Evolutionary conservation across 2,113 vertebrate species (phyloP).

Genomic region (western clawed frog (Xenopus tropicalis)): DNA sequence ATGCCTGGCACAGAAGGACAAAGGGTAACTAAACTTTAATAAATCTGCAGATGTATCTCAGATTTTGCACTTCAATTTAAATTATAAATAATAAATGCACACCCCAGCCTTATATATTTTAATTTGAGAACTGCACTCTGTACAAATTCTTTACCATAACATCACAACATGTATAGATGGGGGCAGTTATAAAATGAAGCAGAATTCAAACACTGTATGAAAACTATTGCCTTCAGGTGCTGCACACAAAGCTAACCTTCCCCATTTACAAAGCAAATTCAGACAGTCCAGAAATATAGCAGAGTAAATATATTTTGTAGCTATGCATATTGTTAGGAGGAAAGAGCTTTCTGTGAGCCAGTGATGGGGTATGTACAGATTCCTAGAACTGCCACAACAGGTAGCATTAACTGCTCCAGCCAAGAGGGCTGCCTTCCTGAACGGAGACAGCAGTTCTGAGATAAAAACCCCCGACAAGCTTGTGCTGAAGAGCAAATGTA

Average conservation of each 20-base stretch:
- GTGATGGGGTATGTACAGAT: too few species aligned
- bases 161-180: not conserved
- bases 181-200: too few species aligned
- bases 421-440: constrained; percentile 15
- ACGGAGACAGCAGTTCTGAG: constrained; percentile 1
- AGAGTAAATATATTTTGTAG: too few species aligned
- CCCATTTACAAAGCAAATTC: too few species aligned
- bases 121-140: too few species aligned
- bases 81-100: not conserved
- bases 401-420: constrained; percentile 29
- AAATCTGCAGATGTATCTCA: not conserved
- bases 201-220: too few species aligned
- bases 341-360: too few species aligned
- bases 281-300: too few species aligned
- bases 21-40: constrained; percentile 1
- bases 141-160: not conserved
- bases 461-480: constrained; percentile 4
- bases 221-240: too few species aligned
- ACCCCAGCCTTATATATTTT: not conserved
- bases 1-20: not conserved
- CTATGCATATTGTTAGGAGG: too few species aligned
- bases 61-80: not conserved
- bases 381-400: constrained; percentile 35
- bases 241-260: too few species aligned
- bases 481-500: constrained; percentile 18